These are phyloP conservation scores for Delia radicum DNA, from an alignment of 1,140 invertebrate species.

Conservation along the genomic window DNA sequence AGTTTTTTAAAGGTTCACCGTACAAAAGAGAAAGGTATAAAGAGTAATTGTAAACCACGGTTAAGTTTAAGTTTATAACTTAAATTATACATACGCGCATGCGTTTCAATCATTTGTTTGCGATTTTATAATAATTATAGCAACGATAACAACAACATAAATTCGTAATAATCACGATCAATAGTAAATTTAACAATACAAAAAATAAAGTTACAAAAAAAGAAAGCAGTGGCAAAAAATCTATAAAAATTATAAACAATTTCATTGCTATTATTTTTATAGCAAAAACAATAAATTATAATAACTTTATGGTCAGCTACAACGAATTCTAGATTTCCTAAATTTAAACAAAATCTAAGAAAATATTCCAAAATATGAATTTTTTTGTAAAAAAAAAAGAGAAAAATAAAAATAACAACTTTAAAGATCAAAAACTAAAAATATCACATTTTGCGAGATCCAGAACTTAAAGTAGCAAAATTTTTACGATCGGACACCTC, in stretches of 20 bases:
- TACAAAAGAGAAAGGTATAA: background rate
- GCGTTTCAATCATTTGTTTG: background rate
- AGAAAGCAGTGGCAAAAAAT: background rate
- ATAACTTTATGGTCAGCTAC: background rate
- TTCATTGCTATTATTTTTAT: background rate
- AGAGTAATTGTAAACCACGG: background rate
- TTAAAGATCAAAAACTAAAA: too few species aligned
- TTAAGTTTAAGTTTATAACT: background rate
- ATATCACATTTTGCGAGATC: too few species aligned
- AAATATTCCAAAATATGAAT: too few species aligned
- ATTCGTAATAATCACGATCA: background rate
- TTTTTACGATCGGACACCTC: too few species aligned
- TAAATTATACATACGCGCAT: too few species aligned
- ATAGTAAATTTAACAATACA: background rate
- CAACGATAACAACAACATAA: background rate
- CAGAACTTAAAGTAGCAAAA: too few species aligned
- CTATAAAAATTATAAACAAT: background rate
- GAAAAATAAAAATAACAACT: too few species aligned
- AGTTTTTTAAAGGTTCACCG: background rate
- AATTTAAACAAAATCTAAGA: too few species aligned
- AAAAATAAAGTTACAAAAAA: background rate
- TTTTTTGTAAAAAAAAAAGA: too few species aligned
- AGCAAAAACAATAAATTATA: background rate
- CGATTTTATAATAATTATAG: background rate
- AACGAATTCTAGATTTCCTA: background rate